These are phyloP conservation scores for Neolamprologus fasciatus DNA, from an alignment of 2,113 vertebrate genomes.

Conservation along the genomic window DNA sequence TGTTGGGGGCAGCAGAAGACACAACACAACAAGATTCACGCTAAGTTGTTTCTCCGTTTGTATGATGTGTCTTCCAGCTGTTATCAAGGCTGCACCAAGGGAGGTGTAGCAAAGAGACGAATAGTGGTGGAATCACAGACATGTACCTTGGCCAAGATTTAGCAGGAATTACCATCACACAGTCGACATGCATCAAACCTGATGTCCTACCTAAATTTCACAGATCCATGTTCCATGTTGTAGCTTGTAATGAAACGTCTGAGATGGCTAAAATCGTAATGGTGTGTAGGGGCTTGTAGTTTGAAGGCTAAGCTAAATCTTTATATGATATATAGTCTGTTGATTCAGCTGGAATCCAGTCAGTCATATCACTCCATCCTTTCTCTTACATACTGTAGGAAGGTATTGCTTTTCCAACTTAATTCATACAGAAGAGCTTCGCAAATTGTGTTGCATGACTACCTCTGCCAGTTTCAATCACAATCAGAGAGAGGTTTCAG, in stretches of 20 bases:
- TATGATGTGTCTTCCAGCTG: neutral
- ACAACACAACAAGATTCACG: neutral
- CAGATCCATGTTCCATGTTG: neutral
- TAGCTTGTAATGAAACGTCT: neutral
- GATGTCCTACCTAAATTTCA: neutral
- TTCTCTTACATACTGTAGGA: neutral
- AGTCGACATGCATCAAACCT: neutral
- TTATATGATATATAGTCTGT: neutral
- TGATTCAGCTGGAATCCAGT: neutral
- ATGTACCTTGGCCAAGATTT: neutral
- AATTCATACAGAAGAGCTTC: neutral
- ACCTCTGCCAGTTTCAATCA: slow-evolving; percentile 6
- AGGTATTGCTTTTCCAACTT: neutral
- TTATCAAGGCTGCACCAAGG: neutral
- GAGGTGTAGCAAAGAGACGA: neutral
- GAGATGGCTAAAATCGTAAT: neutral
- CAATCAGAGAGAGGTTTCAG: neutral
- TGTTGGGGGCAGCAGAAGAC: neutral
- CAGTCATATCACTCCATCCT: neutral
- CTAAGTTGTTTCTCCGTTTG: neutral
- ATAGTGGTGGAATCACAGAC: neutral
- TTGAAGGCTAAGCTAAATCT: neutral
- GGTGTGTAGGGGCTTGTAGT: neutral
- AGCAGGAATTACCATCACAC: neutral
- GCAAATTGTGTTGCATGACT: neutral